A percentile compares a stretch with the other conserved stretches of the same genome.
Evolutionary conservation across 92 coral and sea anemone genomes (phyloP).

Genomic region (Bergia sp.): DNA sequence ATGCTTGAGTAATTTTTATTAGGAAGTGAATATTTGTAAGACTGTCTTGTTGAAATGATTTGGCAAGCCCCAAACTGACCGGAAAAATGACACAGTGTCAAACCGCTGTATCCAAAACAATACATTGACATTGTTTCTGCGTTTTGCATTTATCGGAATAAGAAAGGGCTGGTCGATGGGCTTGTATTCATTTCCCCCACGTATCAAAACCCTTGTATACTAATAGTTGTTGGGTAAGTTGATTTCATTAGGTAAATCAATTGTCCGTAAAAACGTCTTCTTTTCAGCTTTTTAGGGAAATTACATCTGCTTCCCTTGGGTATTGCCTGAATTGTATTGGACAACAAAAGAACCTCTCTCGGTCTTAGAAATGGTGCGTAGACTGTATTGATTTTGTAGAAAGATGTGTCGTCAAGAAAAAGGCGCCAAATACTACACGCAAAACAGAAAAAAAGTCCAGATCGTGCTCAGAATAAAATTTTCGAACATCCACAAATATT

Average conservation of each 20-base stretch:
- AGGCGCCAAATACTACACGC: conserved; percentile 18
- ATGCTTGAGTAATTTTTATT: conserved; percentile 24
- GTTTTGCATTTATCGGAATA: not conserved
- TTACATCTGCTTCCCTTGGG: conserved; percentile 41
- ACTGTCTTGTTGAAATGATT: conserved; percentile 1
- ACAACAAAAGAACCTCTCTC: conserved; percentile 4
- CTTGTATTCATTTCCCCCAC: conserved; percentile 27
- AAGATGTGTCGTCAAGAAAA: not conserved
- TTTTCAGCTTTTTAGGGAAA: not conserved
- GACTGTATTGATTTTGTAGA: conserved; percentile 4
- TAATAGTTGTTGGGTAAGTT: not conserved
- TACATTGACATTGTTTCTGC: not conserved
- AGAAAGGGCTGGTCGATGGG: conserved; percentile 18
- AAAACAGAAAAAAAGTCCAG: not conserved
- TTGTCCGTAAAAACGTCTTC: conserved; percentile 40
- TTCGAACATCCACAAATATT: not conserved
- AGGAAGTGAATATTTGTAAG: conserved; percentile 27
- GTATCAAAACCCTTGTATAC: conserved; percentile 17
- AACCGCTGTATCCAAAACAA: conserved; percentile 16
- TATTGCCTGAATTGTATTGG: conserved; percentile 26
- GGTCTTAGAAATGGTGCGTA: not conserved
- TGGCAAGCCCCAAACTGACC: conserved; percentile 1
- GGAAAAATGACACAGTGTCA: not conserved
- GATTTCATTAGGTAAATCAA: conserved; percentile 35
- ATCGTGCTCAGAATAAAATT: not conserved